Base-by-base conservation (phyloP, 2,113 vertebrate genomes). In the Nestor notabilis region DNA sequence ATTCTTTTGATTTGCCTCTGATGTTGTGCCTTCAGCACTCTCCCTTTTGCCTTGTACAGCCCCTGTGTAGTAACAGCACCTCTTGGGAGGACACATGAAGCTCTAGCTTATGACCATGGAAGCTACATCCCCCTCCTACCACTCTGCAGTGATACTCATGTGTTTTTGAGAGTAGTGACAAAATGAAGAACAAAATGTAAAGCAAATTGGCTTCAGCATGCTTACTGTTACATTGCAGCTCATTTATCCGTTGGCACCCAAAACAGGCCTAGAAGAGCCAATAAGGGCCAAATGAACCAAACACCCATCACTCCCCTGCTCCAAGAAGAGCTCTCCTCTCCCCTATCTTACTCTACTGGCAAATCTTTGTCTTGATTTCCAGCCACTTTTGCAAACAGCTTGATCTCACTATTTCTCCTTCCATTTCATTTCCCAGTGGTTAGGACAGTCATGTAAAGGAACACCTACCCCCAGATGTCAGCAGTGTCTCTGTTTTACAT, bases 81-180 rank as follows among this genome's bases (percentile, higher is more conserved):
- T n/a, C 56, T 19, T 55, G n/a, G 61, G 35, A 69, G 28, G 3
- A 9, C n/a, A 27, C 41, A 11, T 0, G 1, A 37, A 35, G 63
- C 49, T 41, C 71, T 70, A 37, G n/a, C 9, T 43, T 46, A 21
- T 0, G 6, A 7, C 56, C 39, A 1, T 29, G 20, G 63, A 24
- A 83, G 39, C 11, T 39, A 39, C 39, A 39, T 39, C n/a, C 25
- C 7, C 28, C 52, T 44, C 27, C 21, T 33, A 10, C 28, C 35
- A 23, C 7, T 15, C 13, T 7, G 1, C 41, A 75, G 49, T 25
- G 35, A 60, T 43, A 11, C 6, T 41, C 41, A 27, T 3, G 24
- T 2, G 13, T 10, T 81, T 56, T n/a, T 24, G 23, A 66, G 46
- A 52, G n/a, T 12, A 79, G 46, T 37, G 35, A 37, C 58, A 44